These are phyloP conservation scores for Eurosta solidaginis DNA, from an alignment of 1,140 invertebrate species.

Conservation along the genomic window DNA sequence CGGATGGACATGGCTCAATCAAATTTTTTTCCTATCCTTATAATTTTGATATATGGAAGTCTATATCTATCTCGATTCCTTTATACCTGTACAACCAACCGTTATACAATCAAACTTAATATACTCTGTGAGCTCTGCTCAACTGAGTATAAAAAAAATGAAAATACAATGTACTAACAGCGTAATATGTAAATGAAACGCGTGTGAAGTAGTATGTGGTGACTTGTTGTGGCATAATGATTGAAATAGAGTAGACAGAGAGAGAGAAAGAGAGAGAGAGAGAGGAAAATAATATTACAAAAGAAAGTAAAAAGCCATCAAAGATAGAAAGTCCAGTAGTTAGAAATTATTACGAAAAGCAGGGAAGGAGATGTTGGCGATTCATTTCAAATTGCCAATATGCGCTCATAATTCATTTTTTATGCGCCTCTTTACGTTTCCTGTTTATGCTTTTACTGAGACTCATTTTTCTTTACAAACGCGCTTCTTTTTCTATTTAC, in stretches of 20 bases:
- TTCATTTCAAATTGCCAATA: neutral
- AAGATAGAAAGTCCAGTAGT: neutral
- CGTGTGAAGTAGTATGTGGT: neutral
- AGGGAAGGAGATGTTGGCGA: neutral
- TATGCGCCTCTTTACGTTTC: neutral
- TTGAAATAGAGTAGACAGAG: no score
- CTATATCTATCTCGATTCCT: no score
- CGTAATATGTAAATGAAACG: neutral
- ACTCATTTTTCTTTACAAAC: no score
- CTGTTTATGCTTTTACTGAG: neutral
- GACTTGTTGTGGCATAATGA: neutral
- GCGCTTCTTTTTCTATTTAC: neutral
- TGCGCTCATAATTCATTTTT: constrained; percentile 17
- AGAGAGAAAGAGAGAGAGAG: no score
- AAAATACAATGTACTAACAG: neutral
- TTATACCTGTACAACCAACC: no score
- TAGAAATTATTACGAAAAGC: no score
- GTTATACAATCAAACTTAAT: no score
- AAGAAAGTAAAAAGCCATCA: neutral
- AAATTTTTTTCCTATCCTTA: no score
- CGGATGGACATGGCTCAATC: no score
- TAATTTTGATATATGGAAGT: no score
- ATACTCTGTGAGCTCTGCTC: no score
- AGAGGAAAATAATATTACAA: neutral
- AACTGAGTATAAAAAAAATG: no score